Evolutionary conservation across 2,797 vertebrate species (phyloP), one percentile per base, ranked within the genome.

Genomic region (Danio aesculapii): DNA sequence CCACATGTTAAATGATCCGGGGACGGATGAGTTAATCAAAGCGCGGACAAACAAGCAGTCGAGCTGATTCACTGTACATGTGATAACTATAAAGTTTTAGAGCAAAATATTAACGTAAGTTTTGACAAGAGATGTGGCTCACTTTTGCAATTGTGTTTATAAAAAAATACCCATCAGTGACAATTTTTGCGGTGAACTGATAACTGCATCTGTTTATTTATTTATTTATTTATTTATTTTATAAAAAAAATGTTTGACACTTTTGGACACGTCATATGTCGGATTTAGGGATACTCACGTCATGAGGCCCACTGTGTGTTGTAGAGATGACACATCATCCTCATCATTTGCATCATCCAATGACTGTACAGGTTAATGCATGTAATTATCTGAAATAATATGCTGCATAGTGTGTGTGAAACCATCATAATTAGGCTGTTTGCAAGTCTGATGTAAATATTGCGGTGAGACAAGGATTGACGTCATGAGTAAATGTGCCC

Each of bases 21-120:
- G 43, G 63, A 47, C 41, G 46, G 52, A 76, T 59, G 39, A 70
- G 79, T 75, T 74, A 75, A 83, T 87, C 67, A 61, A 79, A 66
- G 55, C 12, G 43, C 75, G 21, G 57, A 50, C 52, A 84, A 59
- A 62, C 63, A 41, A 50, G 16, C 41, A 61, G 49, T 58, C 47
- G 43, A 47, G 50, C 39, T 61, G 57, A 78, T 61, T 55, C 61
- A 53, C n/a, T n/a, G 52, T 16, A 59, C 79, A 53, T 50, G 47
- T 3, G 21, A 13, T 50, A 52, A 50, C 57, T 43, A 43, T 49
- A 30, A 68, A 30, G 66, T 43, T 69, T 69, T 49, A 46, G 3
- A 16, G 16, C 5, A 39, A 43, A 52, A 4, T 16, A 52, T 43
- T 43, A 78, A 70, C 50, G 55, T 21, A 50, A 59, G 43, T 68